Evolutionary conservation across 2,888 invertebrate species (phyloP).

Genomic region (Diaphora mendica): DNA sequence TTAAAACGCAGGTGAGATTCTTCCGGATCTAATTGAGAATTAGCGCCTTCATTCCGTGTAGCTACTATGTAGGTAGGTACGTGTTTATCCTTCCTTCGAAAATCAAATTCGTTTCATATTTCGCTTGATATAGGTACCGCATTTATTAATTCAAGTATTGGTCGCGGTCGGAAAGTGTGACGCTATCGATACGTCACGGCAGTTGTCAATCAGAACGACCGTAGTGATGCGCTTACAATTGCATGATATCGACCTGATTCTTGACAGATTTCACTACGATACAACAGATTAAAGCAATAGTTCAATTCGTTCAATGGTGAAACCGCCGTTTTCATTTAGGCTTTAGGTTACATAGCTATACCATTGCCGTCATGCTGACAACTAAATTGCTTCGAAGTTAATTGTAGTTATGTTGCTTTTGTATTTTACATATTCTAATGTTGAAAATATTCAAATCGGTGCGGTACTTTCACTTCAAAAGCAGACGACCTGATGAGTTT

Average conservation of each 20-base stretch:
- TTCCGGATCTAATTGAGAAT: conserved; percentile 82
- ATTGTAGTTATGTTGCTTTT: conserved; percentile 9
- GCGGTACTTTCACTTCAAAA: conserved; percentile 33
- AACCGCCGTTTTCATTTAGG: conserved; percentile 34
- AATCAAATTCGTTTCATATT: conserved; percentile 62
- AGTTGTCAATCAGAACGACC: conserved; percentile 80
- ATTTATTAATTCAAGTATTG: conserved; percentile 63
- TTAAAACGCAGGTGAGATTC: conserved; percentile 65
- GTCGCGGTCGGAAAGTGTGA: conserved; percentile 69
- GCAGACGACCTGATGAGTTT: conserved; percentile 7
- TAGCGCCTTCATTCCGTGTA: conserved; percentile 60
- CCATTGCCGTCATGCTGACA: conserved; percentile 28
- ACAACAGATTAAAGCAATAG: conserved; percentile 54
- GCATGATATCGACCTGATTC: conserved; percentile 77
- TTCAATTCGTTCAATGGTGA: conserved; percentile 47
- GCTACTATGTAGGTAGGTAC: conserved; percentile 25
- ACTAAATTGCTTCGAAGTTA: conserved; percentile 25
- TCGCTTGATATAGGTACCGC: conserved; percentile 45
- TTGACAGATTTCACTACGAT: conserved; percentile 60
- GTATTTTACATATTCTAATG: conserved; percentile 3
- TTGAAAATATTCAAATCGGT: conserved; percentile 3
- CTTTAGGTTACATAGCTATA: conserved; percentile 22
- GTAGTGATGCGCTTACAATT: conserved; percentile 71
- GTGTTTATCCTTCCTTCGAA: conserved; percentile 48
- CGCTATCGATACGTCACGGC: conserved; percentile 76